Conservation (phyloP, 2,888 invertebrate species). For the Bombylius discolor region DNA sequence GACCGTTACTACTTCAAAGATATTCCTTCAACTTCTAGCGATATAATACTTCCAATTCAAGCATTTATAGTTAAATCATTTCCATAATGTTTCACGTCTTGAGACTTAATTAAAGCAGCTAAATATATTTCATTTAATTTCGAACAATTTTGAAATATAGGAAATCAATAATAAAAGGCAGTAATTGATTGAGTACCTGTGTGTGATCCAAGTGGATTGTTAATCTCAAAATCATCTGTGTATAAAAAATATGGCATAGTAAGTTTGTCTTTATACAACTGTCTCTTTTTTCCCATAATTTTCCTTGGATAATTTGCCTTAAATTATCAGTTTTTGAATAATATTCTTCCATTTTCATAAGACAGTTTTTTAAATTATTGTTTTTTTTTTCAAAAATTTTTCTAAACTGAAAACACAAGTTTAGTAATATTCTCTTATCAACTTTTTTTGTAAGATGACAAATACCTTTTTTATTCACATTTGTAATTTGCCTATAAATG, state of each 20-base stretch:
- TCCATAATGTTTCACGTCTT: slow-evolving; percentile 2
- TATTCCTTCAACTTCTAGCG: slow-evolving; percentile 2
- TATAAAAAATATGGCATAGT: background rate
- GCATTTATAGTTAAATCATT: background rate
- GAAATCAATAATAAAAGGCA: slow-evolving; percentile 3
- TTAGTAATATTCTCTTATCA: slow-evolving; percentile 5
- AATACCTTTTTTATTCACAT: background rate
- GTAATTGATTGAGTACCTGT: slow-evolving; percentile 1
- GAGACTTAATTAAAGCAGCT: slow-evolving; percentile 2
- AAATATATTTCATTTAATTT: slow-evolving; percentile 3
- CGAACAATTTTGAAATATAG: background rate
- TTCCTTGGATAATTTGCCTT: background rate
- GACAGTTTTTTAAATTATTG: background rate
- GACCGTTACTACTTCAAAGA: background rate
- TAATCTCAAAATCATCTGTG: background rate
- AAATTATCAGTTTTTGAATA: background rate
- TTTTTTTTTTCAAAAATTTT: slow-evolving; percentile 5
- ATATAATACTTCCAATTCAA: background rate
- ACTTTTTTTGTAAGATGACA: background rate
- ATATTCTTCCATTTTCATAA: background rate
- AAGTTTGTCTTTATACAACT: no score
- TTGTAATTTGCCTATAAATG: slow-evolving; percentile 1
- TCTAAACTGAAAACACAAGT: slow-evolving; percentile 6
- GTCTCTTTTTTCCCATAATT: slow-evolving; percentile 1
- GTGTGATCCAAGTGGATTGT: slow-evolving; percentile 7